A percentile compares a stretch with the other conserved stretches of the same genome.
Conservation (phyloP, 2,888 invertebrate genomes). For the Cryptosula pallasiana region DNA sequence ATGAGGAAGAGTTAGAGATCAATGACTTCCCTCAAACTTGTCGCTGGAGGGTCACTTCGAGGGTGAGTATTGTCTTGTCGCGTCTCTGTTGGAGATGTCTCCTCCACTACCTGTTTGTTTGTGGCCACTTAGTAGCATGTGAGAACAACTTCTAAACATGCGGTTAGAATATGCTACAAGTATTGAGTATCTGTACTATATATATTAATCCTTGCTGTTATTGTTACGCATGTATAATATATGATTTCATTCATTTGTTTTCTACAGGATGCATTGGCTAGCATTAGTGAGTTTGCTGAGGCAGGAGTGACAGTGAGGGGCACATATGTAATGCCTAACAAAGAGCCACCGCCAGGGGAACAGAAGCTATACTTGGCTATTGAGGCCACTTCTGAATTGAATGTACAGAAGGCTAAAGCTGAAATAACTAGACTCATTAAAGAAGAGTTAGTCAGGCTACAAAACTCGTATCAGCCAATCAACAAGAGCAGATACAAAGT, state of each 20-base stretch:
- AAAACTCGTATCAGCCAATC: conserved; percentile 55
- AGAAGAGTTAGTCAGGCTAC: conserved; percentile 87
- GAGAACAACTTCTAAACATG: too few relatives aligned
- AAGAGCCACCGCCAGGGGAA: conserved; percentile 66
- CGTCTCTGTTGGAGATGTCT: too few relatives aligned
- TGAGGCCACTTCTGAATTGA: conserved; percentile 92
- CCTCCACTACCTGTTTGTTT: too few relatives aligned
- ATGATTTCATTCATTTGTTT: not conserved
- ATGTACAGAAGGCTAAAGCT: conserved; percentile 56
- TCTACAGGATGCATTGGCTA: conserved; percentile 83
- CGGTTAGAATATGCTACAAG: too few relatives aligned
- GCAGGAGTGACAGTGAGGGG: conserved; percentile 97
- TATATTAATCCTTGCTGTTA: too few relatives aligned
- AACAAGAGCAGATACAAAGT: conserved; percentile 94
- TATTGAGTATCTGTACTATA: too few relatives aligned
- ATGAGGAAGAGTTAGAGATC: conserved; percentile 97
- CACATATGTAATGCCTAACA: conserved; percentile 81
- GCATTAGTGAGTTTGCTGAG: conserved; percentile 97
- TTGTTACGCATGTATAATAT: too few relatives aligned
- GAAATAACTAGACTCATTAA: conserved; percentile 97
- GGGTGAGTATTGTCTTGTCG: too few relatives aligned
- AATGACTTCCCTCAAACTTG: conserved; percentile 99
- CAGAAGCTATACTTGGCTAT: conserved; percentile 95
- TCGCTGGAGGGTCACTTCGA: conserved; percentile 94
- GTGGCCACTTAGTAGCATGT: too few relatives aligned